Conservation (phyloP, 35 echinoderm and acorn worm genomes). For the Strongylocentrotus purpuratus region DNA sequence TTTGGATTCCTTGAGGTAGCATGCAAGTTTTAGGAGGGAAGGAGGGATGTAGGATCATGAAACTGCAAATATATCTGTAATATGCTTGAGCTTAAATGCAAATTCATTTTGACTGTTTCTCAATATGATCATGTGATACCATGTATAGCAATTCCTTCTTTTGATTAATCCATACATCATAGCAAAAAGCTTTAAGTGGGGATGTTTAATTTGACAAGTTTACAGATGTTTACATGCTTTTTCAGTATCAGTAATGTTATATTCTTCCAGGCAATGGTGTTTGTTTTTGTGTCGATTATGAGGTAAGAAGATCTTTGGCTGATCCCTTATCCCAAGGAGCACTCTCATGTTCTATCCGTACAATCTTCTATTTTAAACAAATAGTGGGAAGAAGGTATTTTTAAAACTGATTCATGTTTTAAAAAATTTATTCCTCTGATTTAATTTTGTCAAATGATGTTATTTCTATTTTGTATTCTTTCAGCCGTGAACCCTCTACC, state of each 20-base stretch:
- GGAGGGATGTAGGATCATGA: background rate
- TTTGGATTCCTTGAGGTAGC: background rate
- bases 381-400: background rate
- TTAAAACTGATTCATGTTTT: background rate
- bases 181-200: background rate
- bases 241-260: background rate
- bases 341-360: no score
- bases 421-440: no score
- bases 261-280: background rate
- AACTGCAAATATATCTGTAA: background rate
- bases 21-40: no score
- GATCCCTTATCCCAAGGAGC: background rate
- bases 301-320: background rate
- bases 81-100: background rate
- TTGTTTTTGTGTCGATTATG: background rate
- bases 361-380: no score
- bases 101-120: background rate
- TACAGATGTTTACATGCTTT: background rate
- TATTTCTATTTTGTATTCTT: conserved; percentile 20
- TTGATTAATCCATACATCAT: background rate
- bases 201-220: background rate
- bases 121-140: background rate
- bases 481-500: conserved; percentile 75
- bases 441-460: background rate
- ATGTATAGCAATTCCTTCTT: background rate